Evolutionary conservation across 2,888 invertebrate genomes (phyloP).

Genomic region (Phlogophora meticulosa): DNA sequence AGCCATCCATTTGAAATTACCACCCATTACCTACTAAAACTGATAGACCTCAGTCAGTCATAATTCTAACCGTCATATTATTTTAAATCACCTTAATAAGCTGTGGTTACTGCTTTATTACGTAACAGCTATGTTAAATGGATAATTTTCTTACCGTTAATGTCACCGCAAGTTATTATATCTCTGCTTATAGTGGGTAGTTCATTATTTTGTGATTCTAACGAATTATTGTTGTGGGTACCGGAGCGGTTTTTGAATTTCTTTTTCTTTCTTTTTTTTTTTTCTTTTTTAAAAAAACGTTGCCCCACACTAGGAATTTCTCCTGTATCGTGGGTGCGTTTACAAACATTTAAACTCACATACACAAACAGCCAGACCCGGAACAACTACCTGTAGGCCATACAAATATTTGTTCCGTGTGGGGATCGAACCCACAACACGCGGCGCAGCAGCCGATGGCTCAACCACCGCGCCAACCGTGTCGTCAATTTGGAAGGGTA

Average conservation of each 20-base stretch:
- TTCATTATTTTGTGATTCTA: constrained; percentile 29
- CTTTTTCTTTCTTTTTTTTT: too few species aligned
- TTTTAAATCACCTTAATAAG: constrained; percentile 55
- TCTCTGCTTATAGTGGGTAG: constrained; percentile 10
- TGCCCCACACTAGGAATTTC: too few species aligned
- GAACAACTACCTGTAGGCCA: too few species aligned
- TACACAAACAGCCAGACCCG: too few species aligned
- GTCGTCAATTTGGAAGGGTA: background rate
- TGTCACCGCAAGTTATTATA: constrained; percentile 33
- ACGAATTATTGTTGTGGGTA: constrained; percentile 23
- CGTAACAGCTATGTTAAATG: constrained; percentile 33
- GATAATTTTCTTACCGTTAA: constrained; percentile 39
- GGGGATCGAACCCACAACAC: too few species aligned
- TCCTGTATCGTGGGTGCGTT: too few species aligned
- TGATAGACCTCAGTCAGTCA: constrained; percentile 21
- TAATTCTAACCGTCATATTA: constrained; percentile 46
- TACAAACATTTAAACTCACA: too few species aligned
- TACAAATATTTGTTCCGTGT: too few species aligned
- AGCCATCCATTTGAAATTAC: constrained; percentile 39
- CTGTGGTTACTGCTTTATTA: constrained; percentile 42
- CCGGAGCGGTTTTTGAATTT: background rate
- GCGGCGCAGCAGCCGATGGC: too few species aligned
- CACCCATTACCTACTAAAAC: constrained; percentile 25
- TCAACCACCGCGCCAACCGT: too few species aligned
- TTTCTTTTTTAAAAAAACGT: too few species aligned